Evolutionary conservation across 2,797 vertebrate genomes (phyloP).

Genomic region (Schizopygopsis pylzovi): DNA sequence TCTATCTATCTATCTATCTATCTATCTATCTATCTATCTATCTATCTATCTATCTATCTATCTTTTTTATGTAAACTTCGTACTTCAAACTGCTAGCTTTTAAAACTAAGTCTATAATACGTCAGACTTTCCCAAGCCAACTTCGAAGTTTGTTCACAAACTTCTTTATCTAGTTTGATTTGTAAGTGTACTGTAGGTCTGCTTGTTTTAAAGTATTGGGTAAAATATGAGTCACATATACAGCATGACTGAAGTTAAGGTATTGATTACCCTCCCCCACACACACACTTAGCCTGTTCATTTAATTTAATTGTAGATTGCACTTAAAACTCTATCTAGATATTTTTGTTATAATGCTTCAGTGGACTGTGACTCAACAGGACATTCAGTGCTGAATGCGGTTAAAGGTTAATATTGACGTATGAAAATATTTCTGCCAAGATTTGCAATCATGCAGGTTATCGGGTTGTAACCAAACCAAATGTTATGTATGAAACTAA

Average conservation of each 20-base stretch:
- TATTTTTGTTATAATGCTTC: background rate
- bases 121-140: no score
- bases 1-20: no score
- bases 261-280: background rate
- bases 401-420: slow-evolving; percentile 9
- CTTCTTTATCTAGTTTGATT: no score
- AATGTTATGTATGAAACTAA: background rate
- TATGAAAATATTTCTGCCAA: background rate
- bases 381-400: background rate
- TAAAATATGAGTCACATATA: background rate
- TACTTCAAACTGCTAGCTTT: no score
- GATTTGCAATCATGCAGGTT: background rate
- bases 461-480: background rate
- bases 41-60: no score
- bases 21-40: no score
- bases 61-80: no score
- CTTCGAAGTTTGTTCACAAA: no score
- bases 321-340: background rate
- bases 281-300: background rate
- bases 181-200: slow-evolving; percentile 3
- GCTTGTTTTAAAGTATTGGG: slow-evolving; percentile 10
- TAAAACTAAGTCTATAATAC: no score
- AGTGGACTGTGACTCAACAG: background rate
- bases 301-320: background rate
- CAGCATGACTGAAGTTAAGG: background rate